Percentiles rank a stretch among this genome's conserved stretches.
Evolutionary conservation across 2,113 vertebrate genomes (phyloP).

Genomic region (Odobenus rosmarus): DNA sequence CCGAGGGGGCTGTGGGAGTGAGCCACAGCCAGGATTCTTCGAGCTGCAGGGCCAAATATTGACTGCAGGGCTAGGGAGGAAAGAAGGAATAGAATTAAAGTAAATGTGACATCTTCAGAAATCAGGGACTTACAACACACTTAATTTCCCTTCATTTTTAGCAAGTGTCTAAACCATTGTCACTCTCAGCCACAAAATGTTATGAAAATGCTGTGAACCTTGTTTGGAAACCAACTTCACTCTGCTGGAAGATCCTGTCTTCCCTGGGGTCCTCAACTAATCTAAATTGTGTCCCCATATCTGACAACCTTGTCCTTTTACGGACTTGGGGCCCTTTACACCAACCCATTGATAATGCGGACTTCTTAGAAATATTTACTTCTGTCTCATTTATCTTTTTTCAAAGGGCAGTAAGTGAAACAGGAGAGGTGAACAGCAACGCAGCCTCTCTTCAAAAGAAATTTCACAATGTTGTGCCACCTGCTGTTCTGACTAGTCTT

Average conservation of each 20-base stretch:
- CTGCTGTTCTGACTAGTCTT: neutral
- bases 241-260: neutral
- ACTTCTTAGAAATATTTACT: neutral
- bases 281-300: neutral
- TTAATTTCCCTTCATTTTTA: neutral
- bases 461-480: neutral
- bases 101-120: neutral
- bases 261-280: neutral
- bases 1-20: constrained; percentile 77
- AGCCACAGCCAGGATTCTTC: constrained; percentile 85
- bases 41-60: constrained; percentile 85
- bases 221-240: neutral
- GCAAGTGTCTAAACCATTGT: neutral
- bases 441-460: neutral
- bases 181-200: neutral
- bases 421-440: neutral
- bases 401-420: neutral
- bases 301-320: neutral
- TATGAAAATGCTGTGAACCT: neutral
- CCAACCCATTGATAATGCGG: neutral
- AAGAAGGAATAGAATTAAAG: neutral
- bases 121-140: neutral
- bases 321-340: neutral
- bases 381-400: neutral
- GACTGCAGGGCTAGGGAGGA: constrained; percentile 86